These are phyloP conservation scores for Oxytorus armatus DNA, from an alignment of 2,888 invertebrate genomes.

Conservation along the genomic window DNA sequence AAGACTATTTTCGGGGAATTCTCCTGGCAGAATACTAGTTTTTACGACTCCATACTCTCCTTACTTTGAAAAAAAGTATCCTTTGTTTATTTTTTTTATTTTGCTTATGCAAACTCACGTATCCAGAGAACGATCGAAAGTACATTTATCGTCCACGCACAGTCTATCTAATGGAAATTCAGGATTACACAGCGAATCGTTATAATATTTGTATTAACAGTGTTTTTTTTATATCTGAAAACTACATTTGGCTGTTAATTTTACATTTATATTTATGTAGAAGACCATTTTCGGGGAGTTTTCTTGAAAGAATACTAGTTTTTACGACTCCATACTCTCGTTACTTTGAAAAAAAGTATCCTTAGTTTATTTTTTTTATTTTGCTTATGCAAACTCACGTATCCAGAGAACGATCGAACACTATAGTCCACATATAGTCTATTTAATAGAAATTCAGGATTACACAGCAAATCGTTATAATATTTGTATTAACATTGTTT, in stretches of 20 bases:
- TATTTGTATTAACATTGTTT: not conserved
- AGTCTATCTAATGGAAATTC: conserved; percentile 22
- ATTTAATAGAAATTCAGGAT: conserved; percentile 25
- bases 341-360: no score
- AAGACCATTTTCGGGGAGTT: no score
- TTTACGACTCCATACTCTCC: no score
- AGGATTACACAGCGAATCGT: conserved; percentile 9
- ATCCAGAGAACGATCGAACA: conserved; percentile 30
- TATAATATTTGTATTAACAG: not conserved
- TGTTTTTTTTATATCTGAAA: not conserved
- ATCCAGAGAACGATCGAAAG: conserved; percentile 29
- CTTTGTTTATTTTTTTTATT: no score
- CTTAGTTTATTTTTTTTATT: no score
- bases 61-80: no score
- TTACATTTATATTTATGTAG: no score
- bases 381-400: conserved; percentile 45
- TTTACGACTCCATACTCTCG: no score
- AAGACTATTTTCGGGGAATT: no score
- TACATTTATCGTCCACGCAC: conserved; percentile 31
- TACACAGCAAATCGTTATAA: not conserved
- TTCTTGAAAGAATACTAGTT: no score
- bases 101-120: conserved; percentile 45
- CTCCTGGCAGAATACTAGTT: no score
- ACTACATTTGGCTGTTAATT: no score
- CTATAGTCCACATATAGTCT: conserved; percentile 19